Conservation (phyloP, 2,888 invertebrate genomes). For the Conus canariensis region DNA sequence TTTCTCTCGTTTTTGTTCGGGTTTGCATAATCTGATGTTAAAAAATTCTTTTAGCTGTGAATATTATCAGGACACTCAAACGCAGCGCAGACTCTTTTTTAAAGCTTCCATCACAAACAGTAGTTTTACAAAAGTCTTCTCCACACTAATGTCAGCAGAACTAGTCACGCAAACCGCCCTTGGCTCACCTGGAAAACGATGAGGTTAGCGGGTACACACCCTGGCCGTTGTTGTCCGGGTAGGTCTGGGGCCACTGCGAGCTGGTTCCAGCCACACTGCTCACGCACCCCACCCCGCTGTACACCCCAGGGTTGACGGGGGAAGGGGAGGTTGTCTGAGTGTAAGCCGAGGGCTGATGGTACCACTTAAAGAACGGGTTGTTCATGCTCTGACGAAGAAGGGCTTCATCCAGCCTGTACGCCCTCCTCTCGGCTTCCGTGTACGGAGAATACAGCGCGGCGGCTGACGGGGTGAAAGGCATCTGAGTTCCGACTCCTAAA, state of each 20-base stretch:
- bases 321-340: conserved; percentile 38
- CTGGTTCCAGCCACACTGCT: conserved; percentile 57
- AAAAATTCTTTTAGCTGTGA: no score
- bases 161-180: not conserved
- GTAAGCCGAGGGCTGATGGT: conserved; percentile 56
- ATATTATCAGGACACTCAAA: no score
- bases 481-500: conserved; percentile 27
- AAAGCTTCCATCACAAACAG: no score
- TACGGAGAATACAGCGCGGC: conserved; percentile 70
- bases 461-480: conserved; percentile 60
- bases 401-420: conserved; percentile 73
- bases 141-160: no score
- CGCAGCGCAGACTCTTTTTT: no score
- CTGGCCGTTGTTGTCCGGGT: conserved; percentile 62
- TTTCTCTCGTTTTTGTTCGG: no score
- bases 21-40: no score
- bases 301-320: conserved; percentile 54
- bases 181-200: conserved; percentile 58
- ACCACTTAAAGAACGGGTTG: conserved; percentile 74
- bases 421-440: conserved; percentile 72
- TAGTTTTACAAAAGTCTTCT: no score
- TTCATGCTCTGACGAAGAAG: conserved; percentile 71
- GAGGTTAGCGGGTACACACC: conserved; percentile 65
- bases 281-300: conserved; percentile 50
- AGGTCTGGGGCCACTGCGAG: conserved; percentile 68